phyloP scores from a whole-genome alignment of 2,888 invertebrate species.

The Arctia plantaginis region DNA sequence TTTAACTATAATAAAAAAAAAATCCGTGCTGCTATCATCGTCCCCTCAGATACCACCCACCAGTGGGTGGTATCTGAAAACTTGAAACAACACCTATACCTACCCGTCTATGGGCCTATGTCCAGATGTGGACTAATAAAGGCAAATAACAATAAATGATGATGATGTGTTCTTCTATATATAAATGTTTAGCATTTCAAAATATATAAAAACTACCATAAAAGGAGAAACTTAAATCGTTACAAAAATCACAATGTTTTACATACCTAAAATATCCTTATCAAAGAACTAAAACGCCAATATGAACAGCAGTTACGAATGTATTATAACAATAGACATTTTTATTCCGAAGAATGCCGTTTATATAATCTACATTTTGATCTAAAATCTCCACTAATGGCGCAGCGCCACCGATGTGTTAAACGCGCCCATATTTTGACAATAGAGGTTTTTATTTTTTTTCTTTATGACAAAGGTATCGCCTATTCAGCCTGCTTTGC shows the following conservation, averaged over 20 bases:
- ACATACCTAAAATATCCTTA: neutral
- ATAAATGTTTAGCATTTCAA: too few species aligned
- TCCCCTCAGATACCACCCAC: too few species aligned
- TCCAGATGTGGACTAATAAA: too few species aligned
- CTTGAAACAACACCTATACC: too few species aligned
- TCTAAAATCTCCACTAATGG: slow-evolving; percentile 55
- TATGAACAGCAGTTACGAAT: slow-evolving; percentile 3
- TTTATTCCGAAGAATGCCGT: slow-evolving; percentile 20
- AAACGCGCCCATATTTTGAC: slow-evolving; percentile 73
- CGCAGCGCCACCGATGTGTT: slow-evolving; percentile 73
- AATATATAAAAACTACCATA: neutral
- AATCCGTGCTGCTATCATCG: too few species aligned
- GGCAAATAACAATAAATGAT: too few species aligned
- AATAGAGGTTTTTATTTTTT: slow-evolving; percentile 73
- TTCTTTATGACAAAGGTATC: slow-evolving; percentile 55
- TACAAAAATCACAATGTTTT: neutral
- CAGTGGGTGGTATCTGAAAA: too few species aligned
- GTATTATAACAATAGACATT: neutral
- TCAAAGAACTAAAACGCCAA: neutral
- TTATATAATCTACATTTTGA: slow-evolving; percentile 36
- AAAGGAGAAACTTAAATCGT: neutral
- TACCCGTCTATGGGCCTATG: too few species aligned
- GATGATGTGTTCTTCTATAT: too few species aligned
- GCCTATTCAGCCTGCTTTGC: slow-evolving; percentile 45
- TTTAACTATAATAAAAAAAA: too few species aligned